phyloP scores from a whole-genome alignment of 2,888 invertebrate genomes.

The Drosophila setosimentum region DNA sequence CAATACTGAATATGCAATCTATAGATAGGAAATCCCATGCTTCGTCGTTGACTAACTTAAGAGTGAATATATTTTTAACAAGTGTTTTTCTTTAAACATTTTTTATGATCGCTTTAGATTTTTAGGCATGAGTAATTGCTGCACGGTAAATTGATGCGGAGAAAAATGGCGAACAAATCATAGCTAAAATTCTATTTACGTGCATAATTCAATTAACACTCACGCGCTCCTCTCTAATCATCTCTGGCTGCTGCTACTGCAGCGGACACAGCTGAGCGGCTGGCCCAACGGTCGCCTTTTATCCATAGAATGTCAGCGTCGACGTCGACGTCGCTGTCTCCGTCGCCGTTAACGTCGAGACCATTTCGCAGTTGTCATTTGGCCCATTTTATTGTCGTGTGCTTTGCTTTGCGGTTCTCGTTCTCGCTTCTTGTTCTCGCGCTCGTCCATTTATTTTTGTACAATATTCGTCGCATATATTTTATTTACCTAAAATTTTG shows the following conservation, averaged over 20 bases:
- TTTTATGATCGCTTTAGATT: neutral
- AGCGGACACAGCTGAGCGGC: slow-evolving; percentile 45
- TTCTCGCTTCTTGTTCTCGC: slow-evolving; percentile 41
- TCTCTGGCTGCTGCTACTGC: slow-evolving; percentile 28
- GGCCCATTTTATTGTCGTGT: slow-evolving; percentile 68
- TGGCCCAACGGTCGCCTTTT: slow-evolving; percentile 45
- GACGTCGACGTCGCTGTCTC: slow-evolving; percentile 3
- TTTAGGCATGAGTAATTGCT: neutral
- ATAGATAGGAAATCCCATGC: neutral
- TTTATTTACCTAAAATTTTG: slow-evolving; percentile 71
- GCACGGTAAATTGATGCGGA: neutral
- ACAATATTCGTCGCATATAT: slow-evolving; percentile 64
- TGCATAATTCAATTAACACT: slow-evolving; percentile 10
- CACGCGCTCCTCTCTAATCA: slow-evolving; percentile 48
- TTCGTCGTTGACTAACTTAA: neutral
- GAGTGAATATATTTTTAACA: neutral
- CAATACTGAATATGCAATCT: neutral
- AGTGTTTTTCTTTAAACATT: neutral
- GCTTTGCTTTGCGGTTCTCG: slow-evolving; percentile 52
- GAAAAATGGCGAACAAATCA: neutral
- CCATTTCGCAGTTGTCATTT: slow-evolving; percentile 44
- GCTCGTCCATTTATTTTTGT: slow-evolving; percentile 70
- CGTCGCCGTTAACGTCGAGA: slow-evolving; percentile 27
- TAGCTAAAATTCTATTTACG: neutral
- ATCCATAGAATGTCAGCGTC: slow-evolving; percentile 37